phyloP scores from a whole-genome alignment of 2,113 vertebrate species.

The Ochotona princeps region DNA sequence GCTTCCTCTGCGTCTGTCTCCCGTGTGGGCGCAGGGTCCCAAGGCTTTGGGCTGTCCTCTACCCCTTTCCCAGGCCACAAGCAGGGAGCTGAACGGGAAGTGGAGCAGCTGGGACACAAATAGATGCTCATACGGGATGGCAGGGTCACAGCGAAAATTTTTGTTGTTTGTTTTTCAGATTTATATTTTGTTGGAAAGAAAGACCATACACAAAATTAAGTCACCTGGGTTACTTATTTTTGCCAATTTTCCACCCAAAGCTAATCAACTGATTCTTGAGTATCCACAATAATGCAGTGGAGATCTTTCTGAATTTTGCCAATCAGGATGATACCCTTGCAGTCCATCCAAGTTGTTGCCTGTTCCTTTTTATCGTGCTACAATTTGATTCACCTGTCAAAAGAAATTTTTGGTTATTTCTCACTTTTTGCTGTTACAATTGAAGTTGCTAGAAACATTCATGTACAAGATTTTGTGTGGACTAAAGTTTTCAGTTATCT shows the following conservation, averaged over 20 bases:
- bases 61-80: too few species aligned
- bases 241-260: conserved; percentile 39
- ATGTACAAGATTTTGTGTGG: conserved; percentile 21
- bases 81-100: too few species aligned
- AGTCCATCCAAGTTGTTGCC: background rate
- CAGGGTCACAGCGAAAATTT: too few species aligned
- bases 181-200: too few species aligned
- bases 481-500: conserved; percentile 61
- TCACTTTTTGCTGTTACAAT: conserved; percentile 35
- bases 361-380: background rate
- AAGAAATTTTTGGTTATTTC: conserved; percentile 50
- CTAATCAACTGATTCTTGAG: conserved; percentile 4
- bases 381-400: conserved; percentile 20
- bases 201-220: conserved; percentile 30
- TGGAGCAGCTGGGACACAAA: too few species aligned
- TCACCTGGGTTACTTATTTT: conserved; percentile 32
- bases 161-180: too few species aligned
- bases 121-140: too few species aligned
- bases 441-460: conserved; percentile 58
- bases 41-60: too few species aligned
- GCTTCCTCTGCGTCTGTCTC: too few species aligned
- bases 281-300: background rate
- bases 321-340: background rate
- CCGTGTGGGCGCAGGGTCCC: too few species aligned
- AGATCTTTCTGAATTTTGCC: conserved; percentile 33